Evolutionary conservation across 2,113 vertebrate genomes (phyloP).

Genomic region (Cyanoderma ruficeps): DNA sequence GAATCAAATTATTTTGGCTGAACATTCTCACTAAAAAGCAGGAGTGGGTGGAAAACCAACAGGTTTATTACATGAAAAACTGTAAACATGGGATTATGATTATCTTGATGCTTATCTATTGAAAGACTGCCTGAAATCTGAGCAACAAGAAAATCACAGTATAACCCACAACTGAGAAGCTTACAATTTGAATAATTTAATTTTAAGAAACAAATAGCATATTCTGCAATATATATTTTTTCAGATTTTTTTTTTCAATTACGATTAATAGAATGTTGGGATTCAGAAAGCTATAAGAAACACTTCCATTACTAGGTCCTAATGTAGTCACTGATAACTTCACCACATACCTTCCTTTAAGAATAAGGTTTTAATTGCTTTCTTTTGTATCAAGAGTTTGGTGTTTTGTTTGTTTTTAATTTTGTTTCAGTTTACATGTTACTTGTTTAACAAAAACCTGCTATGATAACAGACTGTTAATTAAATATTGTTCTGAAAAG

Average conservation of each 20-base stretch:
- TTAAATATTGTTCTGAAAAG: neutral
- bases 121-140: neutral
- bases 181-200: neutral
- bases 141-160: neutral
- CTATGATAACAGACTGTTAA: neutral
- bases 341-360: neutral
- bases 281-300: neutral
- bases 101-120: neutral
- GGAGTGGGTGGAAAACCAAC: neutral
- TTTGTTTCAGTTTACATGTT: neutral
- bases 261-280: neutral
- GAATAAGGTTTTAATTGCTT: neutral
- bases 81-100: neutral
- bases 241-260: neutral
- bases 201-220: neutral
- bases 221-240: neutral
- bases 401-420: neutral
- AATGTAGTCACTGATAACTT: neutral
- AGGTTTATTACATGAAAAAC: neutral
- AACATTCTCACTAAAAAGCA: neutral
- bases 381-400: neutral
- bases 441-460: neutral
- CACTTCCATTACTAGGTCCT: neutral
- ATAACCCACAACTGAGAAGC: neutral
- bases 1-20: neutral